Percentiles rank a stretch among this genome's conserved stretches.
Evolutionary conservation across 2,888 invertebrate species (phyloP).

Genomic region (Neoaliturus tenellus): DNA sequence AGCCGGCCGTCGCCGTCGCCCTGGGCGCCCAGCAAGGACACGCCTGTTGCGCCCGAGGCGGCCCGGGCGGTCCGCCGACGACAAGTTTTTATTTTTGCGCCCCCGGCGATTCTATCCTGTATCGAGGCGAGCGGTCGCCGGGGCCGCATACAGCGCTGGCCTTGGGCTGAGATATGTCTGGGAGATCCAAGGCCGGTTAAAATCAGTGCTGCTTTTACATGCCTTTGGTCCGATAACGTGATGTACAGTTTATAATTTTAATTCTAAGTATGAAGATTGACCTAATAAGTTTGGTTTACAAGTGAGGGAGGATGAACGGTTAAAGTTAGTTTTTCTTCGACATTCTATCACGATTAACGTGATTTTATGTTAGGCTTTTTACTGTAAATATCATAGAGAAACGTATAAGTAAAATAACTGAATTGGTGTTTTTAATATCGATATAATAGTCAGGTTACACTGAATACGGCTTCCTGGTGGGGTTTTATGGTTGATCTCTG

Average conservation of each 20-base stretch:
- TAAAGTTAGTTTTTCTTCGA: too few species aligned
- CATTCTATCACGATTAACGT: too few species aligned
- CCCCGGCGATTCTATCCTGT: slow-evolving; percentile 26
- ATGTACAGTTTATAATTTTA: neutral
- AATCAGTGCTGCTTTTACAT: slow-evolving; percentile 1
- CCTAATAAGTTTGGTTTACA: too few species aligned
- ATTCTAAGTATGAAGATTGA: too few species aligned
- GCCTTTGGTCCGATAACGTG: neutral
- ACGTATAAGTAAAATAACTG: too few species aligned
- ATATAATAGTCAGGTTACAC: too few species aligned
- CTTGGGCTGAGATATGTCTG: slow-evolving; percentile 33
- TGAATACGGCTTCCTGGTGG: too few species aligned
- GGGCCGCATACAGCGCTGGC: neutral
- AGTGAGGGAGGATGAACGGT: too few species aligned
- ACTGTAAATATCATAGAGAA: too few species aligned
- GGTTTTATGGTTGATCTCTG: too few species aligned
- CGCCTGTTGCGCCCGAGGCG: neutral
- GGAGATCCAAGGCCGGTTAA: slow-evolving; percentile 7
- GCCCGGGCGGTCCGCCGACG: neutral
- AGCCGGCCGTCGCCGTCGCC: slow-evolving; percentile 13
- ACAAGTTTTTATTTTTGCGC: slow-evolving; percentile 44
- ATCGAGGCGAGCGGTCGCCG: slow-evolving; percentile 8
- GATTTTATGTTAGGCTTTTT: too few species aligned
- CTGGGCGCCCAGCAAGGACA: slow-evolving; percentile 7
- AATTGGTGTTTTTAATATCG: too few species aligned